A percentile compares a stretch with the other conserved stretches of the same genome.
These are phyloP conservation scores for Phataginus tricuspis DNA, from an alignment of 2,797 vertebrate species.

Conservation along the genomic window DNA sequence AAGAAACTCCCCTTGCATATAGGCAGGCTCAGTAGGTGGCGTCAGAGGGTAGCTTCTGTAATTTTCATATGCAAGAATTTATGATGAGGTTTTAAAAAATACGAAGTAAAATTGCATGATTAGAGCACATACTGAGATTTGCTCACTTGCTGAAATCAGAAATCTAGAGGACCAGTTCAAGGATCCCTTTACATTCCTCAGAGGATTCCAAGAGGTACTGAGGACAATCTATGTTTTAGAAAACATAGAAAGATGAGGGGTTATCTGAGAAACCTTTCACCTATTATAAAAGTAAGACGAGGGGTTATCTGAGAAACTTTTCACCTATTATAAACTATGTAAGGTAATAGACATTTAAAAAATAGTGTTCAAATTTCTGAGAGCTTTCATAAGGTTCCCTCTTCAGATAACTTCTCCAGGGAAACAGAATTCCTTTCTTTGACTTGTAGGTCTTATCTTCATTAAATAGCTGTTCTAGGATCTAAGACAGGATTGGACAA, in stretches of 20 bases:
- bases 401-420: not conserved
- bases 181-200: slow-evolving; percentile 53
- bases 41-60: not conserved
- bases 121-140: slow-evolving; percentile 20
- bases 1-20: slow-evolving; percentile 81
- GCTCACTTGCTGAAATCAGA: slow-evolving; percentile 51
- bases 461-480: not conserved
- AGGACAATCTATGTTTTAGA: slow-evolving; percentile 80
- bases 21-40: slow-evolving; percentile 27
- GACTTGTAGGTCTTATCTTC: not conserved
- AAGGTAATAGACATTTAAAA: slow-evolving; percentile 10
- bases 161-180: not conserved
- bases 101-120: slow-evolving; percentile 18
- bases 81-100: not conserved
- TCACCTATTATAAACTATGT: not conserved
- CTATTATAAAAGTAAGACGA: not conserved
- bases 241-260: slow-evolving; percentile 12
- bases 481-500: not conserved
- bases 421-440: slow-evolving; percentile 4
- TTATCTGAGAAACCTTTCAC: not conserved
- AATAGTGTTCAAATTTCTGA: not conserved
- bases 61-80: slow-evolving; percentile 22
- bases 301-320: not conserved
- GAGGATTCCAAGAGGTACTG: slow-evolving; percentile 82
- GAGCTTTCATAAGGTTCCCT: not conserved